Evolutionary conservation across 2,888 invertebrate genomes (phyloP).

Genomic region (Cryptus armator): DNA sequence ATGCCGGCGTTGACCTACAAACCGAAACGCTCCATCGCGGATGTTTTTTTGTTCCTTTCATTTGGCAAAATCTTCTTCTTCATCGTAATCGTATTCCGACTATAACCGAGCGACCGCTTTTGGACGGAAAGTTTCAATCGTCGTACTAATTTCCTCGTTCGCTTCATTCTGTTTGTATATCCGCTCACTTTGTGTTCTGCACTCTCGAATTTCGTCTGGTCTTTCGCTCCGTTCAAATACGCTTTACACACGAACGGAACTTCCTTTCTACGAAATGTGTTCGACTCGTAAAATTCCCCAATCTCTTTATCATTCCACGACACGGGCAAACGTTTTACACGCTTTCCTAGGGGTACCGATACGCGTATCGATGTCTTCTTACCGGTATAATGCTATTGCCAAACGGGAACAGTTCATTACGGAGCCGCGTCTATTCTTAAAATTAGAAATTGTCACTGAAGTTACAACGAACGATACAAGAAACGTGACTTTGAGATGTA

Average conservation of each 20-base stretch:
- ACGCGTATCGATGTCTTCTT: background rate
- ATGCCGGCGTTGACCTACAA: conserved; percentile 62
- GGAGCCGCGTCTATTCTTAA: conserved; percentile 39
- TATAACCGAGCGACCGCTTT: conserved; percentile 47
- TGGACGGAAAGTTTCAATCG: background rate
- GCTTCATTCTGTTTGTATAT: background rate
- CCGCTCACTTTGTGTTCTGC: background rate
- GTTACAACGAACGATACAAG: background rate
- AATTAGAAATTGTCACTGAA: conserved; percentile 33
- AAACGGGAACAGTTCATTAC: background rate
- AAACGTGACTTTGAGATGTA: background rate
- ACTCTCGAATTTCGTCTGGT: conserved; percentile 17
- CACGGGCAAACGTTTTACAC: conserved; percentile 17
- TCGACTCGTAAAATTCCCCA: background rate
- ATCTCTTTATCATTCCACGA: background rate
- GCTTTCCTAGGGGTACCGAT: conserved; percentile 33
- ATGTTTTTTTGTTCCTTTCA: conserved; percentile 47
- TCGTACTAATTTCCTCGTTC: background rate
- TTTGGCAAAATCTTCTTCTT: background rate
- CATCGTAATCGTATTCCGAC: background rate
- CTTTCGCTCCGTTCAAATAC: background rate
- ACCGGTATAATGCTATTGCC: background rate
- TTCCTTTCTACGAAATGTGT: background rate
- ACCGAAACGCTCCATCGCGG: conserved; percentile 22
- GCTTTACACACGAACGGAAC: background rate